Conservation (phyloP, 2,797 vertebrate genomes). For the Stomatorhinus walkeri region DNA sequence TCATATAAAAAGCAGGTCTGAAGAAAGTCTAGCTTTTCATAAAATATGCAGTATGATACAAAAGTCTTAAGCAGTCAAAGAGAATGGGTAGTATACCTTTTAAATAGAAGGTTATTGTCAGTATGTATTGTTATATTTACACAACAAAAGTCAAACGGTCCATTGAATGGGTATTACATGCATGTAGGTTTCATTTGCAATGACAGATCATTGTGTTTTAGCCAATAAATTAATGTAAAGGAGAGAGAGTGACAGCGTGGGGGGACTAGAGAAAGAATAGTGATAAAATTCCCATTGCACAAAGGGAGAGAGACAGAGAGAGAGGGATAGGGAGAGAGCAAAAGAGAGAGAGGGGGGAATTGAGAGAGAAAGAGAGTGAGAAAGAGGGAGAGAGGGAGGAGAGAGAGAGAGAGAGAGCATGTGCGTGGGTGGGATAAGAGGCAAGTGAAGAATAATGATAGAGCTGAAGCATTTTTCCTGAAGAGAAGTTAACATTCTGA, state of each 20-base stretch:
- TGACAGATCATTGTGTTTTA: not conserved
- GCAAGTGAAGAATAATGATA: slow-evolving; percentile 11
- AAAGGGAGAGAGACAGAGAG: not conserved
- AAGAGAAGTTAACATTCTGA: slow-evolving; percentile 13
- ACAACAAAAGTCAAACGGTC: not conserved
- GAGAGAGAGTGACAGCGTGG: slow-evolving; percentile 3
- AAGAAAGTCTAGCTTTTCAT: not conserved
- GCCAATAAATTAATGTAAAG: not conserved
- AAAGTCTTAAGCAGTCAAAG: not conserved
- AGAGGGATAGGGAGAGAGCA: not conserved
- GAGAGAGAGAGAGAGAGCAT: not conserved
- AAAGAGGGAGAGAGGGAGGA: not conserved
- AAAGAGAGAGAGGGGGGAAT: not conserved
- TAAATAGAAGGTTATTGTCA: not conserved
- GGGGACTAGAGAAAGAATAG: not conserved
- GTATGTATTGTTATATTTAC: not conserved
- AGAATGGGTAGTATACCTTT: not conserved
- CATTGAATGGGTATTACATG: not conserved
- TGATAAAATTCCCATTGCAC: slow-evolving; percentile 8
- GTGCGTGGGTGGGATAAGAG: slow-evolving; percentile 20
- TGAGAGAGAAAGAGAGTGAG: not conserved
- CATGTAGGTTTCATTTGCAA: slow-evolving; percentile 22
- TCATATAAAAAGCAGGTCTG: not conserved
- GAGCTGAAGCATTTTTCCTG: not conserved
- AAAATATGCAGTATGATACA: not conserved